Evolutionary conservation across 2,797 vertebrate genomes (phyloP).

Genomic region (Taeniopygia guttata): DNA sequence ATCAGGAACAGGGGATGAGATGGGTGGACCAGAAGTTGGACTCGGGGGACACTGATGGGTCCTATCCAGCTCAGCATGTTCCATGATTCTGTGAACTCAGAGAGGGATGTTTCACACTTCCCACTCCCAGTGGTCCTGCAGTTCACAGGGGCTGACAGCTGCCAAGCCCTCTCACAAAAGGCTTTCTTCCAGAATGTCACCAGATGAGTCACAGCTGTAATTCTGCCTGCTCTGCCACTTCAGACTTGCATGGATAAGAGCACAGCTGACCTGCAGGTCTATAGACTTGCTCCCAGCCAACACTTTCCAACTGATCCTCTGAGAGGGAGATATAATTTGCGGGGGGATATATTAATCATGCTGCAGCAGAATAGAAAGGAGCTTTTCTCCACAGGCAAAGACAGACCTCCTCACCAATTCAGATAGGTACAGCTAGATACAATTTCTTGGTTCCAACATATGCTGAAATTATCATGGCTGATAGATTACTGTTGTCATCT

Average conservation of each 20-base stretch:
- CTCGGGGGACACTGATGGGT: fast-evolving
- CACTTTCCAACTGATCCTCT: background rate
- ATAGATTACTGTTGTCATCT: background rate
- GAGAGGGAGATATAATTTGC: background rate
- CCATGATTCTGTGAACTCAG: background rate
- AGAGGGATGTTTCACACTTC: background rate
- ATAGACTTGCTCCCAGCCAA: background rate
- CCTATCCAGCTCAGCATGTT: background rate
- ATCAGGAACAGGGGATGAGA: background rate
- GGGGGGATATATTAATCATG: background rate
- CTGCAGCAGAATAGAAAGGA: background rate
- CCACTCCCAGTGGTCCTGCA: fast-evolving
- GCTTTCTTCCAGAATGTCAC: background rate
- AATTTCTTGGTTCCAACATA: background rate
- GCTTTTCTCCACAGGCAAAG: background rate
- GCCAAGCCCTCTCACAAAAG: fast-evolving
- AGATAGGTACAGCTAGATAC: background rate
- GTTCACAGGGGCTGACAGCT: background rate
- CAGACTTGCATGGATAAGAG: background rate
- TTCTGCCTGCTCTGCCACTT: background rate
- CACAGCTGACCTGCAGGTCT: background rate
- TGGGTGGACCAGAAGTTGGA: background rate
- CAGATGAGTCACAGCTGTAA: background rate
- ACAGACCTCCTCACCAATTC: background rate
- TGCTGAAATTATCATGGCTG: background rate